Conservation (phyloP, 2,888 invertebrate genomes). For the Netelia melanura region DNA sequence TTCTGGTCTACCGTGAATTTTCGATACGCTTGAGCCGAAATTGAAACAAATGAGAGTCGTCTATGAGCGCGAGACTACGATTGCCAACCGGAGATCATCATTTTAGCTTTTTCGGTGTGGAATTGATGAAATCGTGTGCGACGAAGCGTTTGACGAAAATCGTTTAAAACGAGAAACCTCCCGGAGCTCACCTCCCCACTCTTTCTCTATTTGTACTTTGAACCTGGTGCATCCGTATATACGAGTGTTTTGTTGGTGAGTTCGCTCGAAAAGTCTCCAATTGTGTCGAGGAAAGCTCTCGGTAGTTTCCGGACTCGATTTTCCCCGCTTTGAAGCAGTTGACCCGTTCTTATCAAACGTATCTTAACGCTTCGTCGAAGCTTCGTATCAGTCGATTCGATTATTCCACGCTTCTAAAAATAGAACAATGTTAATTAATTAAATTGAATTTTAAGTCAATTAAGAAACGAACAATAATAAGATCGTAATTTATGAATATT, state of each 20-base stretch:
- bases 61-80: background rate
- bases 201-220: background rate
- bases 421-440: background rate
- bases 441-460: background rate
- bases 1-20: conserved; percentile 7
- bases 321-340: background rate
- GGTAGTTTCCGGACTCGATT: background rate
- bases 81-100: background rate
- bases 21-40: conserved; percentile 38
- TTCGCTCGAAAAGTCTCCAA: background rate
- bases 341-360: no score
- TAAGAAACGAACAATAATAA: background rate
- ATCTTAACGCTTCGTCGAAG: no score
- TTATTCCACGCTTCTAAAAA: background rate
- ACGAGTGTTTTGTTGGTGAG: background rate
- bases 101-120: background rate
- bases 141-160: conserved; percentile 31
- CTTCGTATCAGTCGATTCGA: background rate
- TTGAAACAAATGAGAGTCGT: conserved; percentile 59
- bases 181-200: background rate
- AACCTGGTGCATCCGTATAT: background rate
- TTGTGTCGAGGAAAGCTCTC: background rate
- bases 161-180: conserved; percentile 1
- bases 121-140: conserved; percentile 26
- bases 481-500: conserved; percentile 29